These are phyloP conservation scores for Dendroctonus ponderosae DNA, from an alignment of 1,140 invertebrate genomes.

Conservation along the genomic window DNA sequence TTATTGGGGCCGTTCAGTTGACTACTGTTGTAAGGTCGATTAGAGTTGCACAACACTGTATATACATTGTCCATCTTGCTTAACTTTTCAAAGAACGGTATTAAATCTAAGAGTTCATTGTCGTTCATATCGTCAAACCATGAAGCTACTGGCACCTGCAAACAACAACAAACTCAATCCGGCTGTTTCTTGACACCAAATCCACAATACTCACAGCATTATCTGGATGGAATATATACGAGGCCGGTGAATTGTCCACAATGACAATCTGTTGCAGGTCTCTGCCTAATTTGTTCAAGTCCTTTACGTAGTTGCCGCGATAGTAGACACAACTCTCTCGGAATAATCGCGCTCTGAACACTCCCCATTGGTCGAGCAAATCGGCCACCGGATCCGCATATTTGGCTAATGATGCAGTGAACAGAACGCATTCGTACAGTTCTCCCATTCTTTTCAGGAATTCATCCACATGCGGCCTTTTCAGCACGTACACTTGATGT, in stretches of 20 bases:
- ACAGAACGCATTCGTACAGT: constrained; percentile 98
- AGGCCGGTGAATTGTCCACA: constrained; percentile 98
- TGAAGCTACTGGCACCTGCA: constrained; percentile 90
- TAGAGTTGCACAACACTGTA: constrained; percentile 85
- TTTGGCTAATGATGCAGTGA: constrained; percentile 98
- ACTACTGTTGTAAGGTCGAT: constrained; percentile 68
- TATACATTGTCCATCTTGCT: constrained; percentile 94
- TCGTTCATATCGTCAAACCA: constrained; percentile 98
- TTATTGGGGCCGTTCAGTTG: constrained; percentile 41
- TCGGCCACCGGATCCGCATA: constrained; percentile 99
- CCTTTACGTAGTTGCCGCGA: constrained; percentile 99
- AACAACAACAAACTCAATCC: constrained; percentile 30
- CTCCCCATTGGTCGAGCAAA: constrained; percentile 94
- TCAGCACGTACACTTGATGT: constrained; percentile 99
- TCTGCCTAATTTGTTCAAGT: constrained; percentile 94
- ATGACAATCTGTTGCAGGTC: constrained; percentile 97
- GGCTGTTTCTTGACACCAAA: not conserved
- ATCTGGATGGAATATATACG: constrained; percentile 99
- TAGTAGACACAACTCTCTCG: constrained; percentile 99
- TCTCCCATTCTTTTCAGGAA: constrained; percentile 98
- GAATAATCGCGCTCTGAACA: constrained; percentile 95
- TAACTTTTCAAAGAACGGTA: constrained; percentile 93
- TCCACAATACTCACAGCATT: constrained; percentile 84
- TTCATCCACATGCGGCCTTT: constrained; percentile 98
- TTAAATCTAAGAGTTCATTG: constrained; percentile 89